phyloP scores from a whole-genome alignment of 2,113 vertebrate genomes.

The Megalops atlanticus region DNA sequence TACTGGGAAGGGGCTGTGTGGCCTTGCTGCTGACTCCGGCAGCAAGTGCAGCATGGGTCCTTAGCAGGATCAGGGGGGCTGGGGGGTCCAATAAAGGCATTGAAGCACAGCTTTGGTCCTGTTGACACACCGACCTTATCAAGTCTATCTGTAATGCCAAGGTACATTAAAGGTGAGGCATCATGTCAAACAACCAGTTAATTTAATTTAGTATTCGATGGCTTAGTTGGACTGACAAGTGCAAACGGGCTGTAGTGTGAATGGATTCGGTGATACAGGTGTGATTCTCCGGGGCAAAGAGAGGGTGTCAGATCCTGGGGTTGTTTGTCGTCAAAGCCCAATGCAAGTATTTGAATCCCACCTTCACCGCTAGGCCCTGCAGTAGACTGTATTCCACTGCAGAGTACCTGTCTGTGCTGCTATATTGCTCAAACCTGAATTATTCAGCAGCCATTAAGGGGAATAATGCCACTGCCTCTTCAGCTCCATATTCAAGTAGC shows the following conservation, averaged over 20 bases:
- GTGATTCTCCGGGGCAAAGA: not conserved
- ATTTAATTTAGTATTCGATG: slow-evolving; percentile 35
- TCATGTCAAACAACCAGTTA: slow-evolving; percentile 45
- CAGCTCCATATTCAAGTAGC: not conserved
- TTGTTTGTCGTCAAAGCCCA: not conserved
- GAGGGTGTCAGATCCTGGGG: not conserved
- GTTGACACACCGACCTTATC: not conserved
- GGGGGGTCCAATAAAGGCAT: no score
- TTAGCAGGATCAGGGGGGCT: no score
- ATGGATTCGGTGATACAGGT: not conserved
- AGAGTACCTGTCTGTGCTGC: not conserved
- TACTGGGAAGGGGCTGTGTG: slow-evolving; percentile 46
- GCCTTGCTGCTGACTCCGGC: slow-evolving; percentile 53
- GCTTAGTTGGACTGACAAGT: slow-evolving; percentile 26
- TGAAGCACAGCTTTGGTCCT: not conserved
- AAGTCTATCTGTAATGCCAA: not conserved
- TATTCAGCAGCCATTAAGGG: slow-evolving; percentile 20
- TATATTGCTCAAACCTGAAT: not conserved
- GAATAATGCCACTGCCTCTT: not conserved
- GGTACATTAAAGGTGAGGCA: no score
- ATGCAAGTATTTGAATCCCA: not conserved
- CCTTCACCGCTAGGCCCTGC: not conserved
- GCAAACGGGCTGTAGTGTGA: no score
- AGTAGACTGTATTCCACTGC: not conserved
- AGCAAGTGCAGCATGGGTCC: slow-evolving; percentile 48